phyloP scores from a whole-genome alignment of 2,888 invertebrate genomes.

The Dicyrtomina minuta region DNA sequence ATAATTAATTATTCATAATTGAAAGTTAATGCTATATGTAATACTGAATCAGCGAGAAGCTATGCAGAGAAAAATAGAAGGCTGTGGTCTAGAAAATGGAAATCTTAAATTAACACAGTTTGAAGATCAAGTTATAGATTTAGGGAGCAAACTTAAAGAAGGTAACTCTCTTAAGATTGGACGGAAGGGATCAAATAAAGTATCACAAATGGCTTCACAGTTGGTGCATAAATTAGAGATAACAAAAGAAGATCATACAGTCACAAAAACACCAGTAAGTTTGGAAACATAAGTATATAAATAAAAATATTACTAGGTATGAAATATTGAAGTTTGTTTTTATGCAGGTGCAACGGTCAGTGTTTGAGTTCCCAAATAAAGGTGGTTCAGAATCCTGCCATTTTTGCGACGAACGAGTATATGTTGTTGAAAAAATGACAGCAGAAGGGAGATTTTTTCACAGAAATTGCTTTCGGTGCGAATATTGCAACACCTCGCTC shows the following conservation, averaged over 20 bases:
- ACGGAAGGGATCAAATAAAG: constrained; percentile 69
- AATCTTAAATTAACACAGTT: constrained; percentile 70
- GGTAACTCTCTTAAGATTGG: constrained; percentile 70
- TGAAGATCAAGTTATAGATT: constrained; percentile 69
- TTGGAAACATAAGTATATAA: no score
- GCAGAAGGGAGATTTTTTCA: constrained; percentile 90
- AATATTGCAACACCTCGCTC: constrained; percentile 83
- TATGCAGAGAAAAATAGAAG: constrained; percentile 64
- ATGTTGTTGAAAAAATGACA: constrained; percentile 86
- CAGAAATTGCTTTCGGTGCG: constrained; percentile 89
- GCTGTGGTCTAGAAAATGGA: constrained; percentile 63
- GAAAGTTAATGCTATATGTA: no score
- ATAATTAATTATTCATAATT: no score
- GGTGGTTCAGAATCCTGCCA: constrained; percentile 75
- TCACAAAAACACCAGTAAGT: constrained; percentile 57
- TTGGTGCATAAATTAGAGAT: constrained; percentile 49
- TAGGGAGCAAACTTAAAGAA: constrained; percentile 75
- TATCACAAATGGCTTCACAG: constrained; percentile 84
- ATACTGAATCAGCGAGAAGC: constrained; percentile 63
- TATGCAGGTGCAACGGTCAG: constrained; percentile 39
- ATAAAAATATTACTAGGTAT: no score
- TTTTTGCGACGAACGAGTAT: constrained; percentile 88
- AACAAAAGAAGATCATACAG: constrained; percentile 59
- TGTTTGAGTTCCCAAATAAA: constrained; percentile 62
- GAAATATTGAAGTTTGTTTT: no score